Evolutionary conservation across 1,140 invertebrate genomes (phyloP), one percentile per base, ranked within the genome.

Genomic region (Lysiphlebus fabarum): DNA sequence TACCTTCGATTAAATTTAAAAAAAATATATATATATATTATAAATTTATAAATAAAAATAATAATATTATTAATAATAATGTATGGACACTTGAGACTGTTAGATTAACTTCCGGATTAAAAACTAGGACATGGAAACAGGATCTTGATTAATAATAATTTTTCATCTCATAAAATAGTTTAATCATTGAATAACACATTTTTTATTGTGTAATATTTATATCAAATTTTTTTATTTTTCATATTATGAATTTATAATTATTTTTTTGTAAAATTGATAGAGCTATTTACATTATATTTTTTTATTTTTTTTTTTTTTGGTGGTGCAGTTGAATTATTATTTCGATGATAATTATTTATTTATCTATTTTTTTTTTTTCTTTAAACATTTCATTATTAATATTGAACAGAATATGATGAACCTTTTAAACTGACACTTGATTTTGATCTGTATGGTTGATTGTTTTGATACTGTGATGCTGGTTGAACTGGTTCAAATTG

Each of bases 361-460:
- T n/a, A n/a, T 45, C 43, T 45, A 11, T 45, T 36, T 4, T 3
- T 36, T 34, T 4, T 50, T 50, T 14, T 50, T 53, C n/a, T 53
- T 40, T 38, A 49, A 7, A 6, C 11, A 10, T 58, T 48, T 61
- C 64, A 69, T 69, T 67, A 63, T 53, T 64, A 83, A 69, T 90
- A 90, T 65, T 84, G 82, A 47, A 90, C 83, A 14, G 83, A 82
- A 70, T 90, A 90, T 11, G 87, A 88, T 17, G 86, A 14, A 17
- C 36, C 14, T 7, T 56, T 87, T 9, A 70, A 33, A 36, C 56
- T 67, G 48, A 82, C 82, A 67, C 77, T 67, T 56, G 68, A 51
- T 58, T 63, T 56, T 36, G 60, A 56, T 65, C 53, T 60, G 45
- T 71, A 68, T 53, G 70, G 72, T 56, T 73, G 76, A 66, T 73